These are phyloP conservation scores for Tympanoctomys barrerae DNA, from an alignment of 2,797 vertebrate species.

Conservation along the genomic window DNA sequence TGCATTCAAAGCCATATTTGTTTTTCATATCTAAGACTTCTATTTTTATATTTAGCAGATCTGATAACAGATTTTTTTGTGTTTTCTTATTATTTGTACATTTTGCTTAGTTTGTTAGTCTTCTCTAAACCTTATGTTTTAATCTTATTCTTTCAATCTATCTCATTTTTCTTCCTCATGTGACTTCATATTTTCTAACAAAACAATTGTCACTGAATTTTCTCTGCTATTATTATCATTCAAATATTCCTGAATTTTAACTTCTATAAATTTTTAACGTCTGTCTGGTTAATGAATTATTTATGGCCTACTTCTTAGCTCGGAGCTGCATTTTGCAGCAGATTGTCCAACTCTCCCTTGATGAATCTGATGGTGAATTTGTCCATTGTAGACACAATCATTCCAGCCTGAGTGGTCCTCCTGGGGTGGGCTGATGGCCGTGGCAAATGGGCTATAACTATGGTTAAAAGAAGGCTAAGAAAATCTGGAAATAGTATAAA, in stretches of 20 bases:
- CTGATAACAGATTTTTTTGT: constrained; percentile 57
- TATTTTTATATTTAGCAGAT: constrained; percentile 65
- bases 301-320: constrained; percentile 61
- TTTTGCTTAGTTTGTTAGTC: constrained; percentile 60
- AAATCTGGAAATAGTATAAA: constrained; percentile 42
- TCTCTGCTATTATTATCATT: constrained; percentile 72
- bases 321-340: constrained; percentile 16
- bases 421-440: background rate
- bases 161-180: constrained; percentile 62
- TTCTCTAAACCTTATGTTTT: constrained; percentile 65
- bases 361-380: constrained; percentile 30
- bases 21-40: constrained; percentile 68
- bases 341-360: constrained; percentile 38
- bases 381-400: background rate
- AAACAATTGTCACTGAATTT: constrained; percentile 74
- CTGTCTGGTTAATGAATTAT: constrained; percentile 75
- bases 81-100: constrained; percentile 72
- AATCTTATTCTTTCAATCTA: constrained; percentile 62
- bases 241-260: constrained; percentile 80
- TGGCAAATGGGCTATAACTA: background rate
- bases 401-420: background rate
- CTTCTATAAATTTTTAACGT: constrained; percentile 75
- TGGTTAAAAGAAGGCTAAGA: background rate
- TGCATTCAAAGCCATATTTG: constrained; percentile 58
- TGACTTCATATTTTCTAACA: constrained; percentile 59